A percentile compares a stretch with the other conserved stretches of the same genome.
These are phyloP conservation scores for Heliconius melpomene DNA, from an alignment of 1,140 invertebrate genomes.

Conservation along the genomic window DNA sequence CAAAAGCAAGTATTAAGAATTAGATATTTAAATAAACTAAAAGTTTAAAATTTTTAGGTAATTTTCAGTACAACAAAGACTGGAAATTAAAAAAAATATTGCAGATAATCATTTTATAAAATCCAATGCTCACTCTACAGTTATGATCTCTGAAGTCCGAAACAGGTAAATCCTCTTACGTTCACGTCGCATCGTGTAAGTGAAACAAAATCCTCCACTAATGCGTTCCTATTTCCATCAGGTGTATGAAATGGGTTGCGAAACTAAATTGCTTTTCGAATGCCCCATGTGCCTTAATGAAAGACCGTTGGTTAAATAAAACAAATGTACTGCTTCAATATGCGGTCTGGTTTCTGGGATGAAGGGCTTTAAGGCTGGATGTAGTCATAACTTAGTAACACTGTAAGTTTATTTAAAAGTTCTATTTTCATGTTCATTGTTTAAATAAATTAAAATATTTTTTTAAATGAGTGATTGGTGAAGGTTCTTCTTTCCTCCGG, in stretches of 20 bases:
- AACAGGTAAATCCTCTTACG: not conserved
- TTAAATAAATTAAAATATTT: not conserved
- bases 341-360: slow-evolving; percentile 4
- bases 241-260: slow-evolving; percentile 42
- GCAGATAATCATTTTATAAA: not conserved
- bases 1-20: not conserved
- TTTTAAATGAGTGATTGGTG: no score
- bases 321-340: slow-evolving; percentile 40
- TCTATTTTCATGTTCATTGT: not conserved
- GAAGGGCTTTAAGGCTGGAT: not conserved
- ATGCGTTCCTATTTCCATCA: slow-evolving; percentile 10
- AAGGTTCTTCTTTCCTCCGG: no score
- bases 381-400: not conserved
- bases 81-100: no score
- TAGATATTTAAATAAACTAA: not conserved
- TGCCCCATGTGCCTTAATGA: slow-evolving; percentile 41
- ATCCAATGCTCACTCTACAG: not conserved
- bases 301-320: slow-evolving; percentile 44
- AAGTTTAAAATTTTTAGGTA: not conserved
- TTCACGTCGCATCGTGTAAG: slow-evolving; percentile 11
- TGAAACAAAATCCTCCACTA: slow-evolving; percentile 24
- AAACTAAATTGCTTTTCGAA: slow-evolving; percentile 55
- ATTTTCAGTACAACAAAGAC: not conserved
- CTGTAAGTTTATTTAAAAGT: not conserved
- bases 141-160: slow-evolving; percentile 14